Base-by-base conservation (phyloP, 2,113 vertebrate species). In the Calidris pugnax region DNA sequence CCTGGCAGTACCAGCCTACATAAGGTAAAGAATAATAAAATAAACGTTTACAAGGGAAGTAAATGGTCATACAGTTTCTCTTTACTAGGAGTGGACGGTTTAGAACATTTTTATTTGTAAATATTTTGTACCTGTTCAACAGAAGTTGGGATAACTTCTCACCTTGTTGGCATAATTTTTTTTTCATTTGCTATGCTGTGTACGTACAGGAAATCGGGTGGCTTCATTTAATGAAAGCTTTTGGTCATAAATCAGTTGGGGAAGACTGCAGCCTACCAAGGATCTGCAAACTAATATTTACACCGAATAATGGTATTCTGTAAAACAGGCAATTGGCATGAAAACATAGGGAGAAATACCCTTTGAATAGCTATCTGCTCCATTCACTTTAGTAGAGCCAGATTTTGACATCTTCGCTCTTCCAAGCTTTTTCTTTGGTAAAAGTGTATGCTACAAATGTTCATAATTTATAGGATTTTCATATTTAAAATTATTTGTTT, bases 41-140 rank as follows among this genome's bases (percentile, higher is more conserved):
- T 8, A 53, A 83, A 71, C 4, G 7, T 95, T 94, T 92, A 92
- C 85, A 92, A 39, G 56, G 59, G 45, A 87, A 80, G 12, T 63
- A 75, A 76, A 66, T 33, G 13, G 30, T 96, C 69, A 10, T 63
- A 37, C 11, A 33, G 27, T 51, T 93, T 83, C 91, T 73, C 64
- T 77, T 91, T 8, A 81, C 67, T 81, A 28, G 45, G 76, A 37
- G 3, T 47, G 24, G 47, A 39, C 81, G 26, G 21, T 64, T 82
- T 90, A 45, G 45, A 89, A 85, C 27, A 20, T 64, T 86, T 88
- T 77, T 91, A 81, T 75, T 90, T 93, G 56, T 90, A 95, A 89
- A 19, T 95, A 85, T 80, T 92, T 88, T 85, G 28, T 86, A 69
- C 14, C 4, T 55, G 32, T 90, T 78, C 66, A 75, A 69, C 69